Evolutionary conservation across 2,797 vertebrate genomes (phyloP).

Genomic region (Sitta carolinensis): DNA sequence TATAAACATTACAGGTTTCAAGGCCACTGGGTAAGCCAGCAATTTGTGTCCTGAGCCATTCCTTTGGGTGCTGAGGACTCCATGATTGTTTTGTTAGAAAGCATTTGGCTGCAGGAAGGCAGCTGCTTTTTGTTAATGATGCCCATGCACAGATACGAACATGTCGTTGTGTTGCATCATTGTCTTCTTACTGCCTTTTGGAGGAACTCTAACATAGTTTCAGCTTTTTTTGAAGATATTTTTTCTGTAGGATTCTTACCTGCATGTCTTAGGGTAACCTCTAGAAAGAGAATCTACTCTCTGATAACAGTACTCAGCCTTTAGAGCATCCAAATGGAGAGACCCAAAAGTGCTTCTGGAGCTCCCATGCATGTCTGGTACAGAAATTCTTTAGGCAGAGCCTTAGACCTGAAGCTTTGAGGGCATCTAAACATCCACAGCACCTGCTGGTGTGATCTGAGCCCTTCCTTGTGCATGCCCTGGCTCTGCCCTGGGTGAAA

Average conservation of each 20-base stretch:
- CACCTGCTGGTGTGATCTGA: neutral
- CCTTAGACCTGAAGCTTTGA: neutral
- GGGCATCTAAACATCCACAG: neutral
- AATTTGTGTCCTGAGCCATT: constrained; percentile 38
- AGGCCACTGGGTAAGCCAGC: neutral
- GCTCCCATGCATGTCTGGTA: neutral
- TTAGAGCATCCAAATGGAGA: neutral
- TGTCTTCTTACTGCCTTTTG: neutral
- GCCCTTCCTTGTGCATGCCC: neutral
- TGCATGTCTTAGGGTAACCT: neutral
- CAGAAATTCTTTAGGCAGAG: neutral
- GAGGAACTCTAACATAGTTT: neutral
- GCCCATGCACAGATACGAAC: neutral
- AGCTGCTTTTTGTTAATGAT: constrained; percentile 22
- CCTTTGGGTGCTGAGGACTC: constrained; percentile 27
- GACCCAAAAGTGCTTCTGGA: rapidly evolving
- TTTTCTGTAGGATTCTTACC: neutral
- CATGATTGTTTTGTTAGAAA: constrained; percentile 39
- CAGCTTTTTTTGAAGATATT: neutral
- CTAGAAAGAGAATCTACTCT: neutral
- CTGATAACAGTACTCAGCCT: neutral
- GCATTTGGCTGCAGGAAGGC: neutral
- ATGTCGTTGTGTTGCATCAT: neutral
- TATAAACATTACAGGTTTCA: constrained; percentile 10
- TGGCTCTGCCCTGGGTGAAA: neutral